Conservation (phyloP, 2,797 vertebrate species). For the Pachyuromys duprasi region DNA sequence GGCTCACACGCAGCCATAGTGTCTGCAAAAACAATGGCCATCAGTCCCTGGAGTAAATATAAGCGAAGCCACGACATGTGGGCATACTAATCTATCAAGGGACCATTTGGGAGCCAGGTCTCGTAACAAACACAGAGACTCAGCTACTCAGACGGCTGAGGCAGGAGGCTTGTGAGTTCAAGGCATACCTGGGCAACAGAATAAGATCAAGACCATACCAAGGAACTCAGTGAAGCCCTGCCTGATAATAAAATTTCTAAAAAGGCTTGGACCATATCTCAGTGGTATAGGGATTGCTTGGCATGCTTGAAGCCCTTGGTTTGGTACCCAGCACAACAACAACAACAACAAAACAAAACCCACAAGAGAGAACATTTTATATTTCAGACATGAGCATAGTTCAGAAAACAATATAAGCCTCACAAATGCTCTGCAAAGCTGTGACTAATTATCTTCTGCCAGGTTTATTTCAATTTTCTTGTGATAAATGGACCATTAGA, state of each 20-base stretch:
- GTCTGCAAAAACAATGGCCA: not conserved
- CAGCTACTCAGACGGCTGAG: not conserved
- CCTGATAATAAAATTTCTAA: not conserved
- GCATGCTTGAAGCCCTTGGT: no score
- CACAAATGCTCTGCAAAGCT: not conserved
- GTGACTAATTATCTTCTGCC: not conserved
- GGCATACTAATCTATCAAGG: not conserved
- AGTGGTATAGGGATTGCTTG: not conserved
- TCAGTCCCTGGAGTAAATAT: not conserved
- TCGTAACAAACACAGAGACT: not conserved
- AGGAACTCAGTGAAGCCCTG: not conserved
- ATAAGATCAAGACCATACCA: not conserved
- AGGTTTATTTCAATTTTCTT: not conserved
- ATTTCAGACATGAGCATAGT: constrained; percentile 3
- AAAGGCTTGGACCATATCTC: not conserved
- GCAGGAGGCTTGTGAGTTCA: not conserved
- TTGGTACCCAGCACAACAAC: not conserved
- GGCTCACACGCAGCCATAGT: not conserved
- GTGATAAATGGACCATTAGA: not conserved
- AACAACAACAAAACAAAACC: no score
- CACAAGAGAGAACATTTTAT: not conserved
- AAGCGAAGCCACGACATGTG: not conserved
- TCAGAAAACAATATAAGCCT: not conserved
- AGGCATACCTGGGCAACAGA: not conserved
- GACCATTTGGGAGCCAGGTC: not conserved